Percentiles rank a stretch among this genome's conserved stretches.
Evolutionary conservation across 2,797 vertebrate species (phyloP).

Genomic region (Apodemus agrarius): DNA sequence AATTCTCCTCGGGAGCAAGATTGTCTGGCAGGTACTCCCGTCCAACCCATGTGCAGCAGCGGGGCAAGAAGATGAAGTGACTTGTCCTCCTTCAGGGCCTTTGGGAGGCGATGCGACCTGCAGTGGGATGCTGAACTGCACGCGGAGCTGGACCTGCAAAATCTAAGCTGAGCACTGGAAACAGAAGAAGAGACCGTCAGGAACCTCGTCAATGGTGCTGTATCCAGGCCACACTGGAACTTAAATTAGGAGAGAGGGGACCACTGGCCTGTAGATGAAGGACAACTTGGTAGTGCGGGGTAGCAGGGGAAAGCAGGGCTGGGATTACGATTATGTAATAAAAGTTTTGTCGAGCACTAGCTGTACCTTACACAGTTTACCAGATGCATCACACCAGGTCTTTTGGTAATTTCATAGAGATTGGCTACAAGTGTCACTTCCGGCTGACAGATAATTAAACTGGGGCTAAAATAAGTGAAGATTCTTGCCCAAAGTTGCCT

Average conservation of each 20-base stretch:
- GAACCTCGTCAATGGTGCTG: too few species aligned
- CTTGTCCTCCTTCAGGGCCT: neutral
- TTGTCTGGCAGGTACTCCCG: neutral
- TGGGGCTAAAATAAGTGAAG: neutral
- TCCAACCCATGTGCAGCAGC: neutral
- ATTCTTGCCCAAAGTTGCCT: neutral
- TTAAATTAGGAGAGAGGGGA: neutral
- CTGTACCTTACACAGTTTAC: neutral
- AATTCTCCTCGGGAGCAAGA: neutral
- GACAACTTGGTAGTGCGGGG: neutral
- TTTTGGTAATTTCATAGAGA: neutral
- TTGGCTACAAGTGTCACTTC: neutral
- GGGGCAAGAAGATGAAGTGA: neutral
- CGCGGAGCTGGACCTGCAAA: neutral
- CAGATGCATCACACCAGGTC: neutral
- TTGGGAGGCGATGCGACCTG: neutral
- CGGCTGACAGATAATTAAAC: constrained; percentile 8
- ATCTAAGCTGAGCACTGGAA: neutral
- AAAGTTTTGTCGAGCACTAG: neutral
- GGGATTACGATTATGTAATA: neutral
- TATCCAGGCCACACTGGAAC: neutral
- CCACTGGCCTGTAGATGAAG: neutral
- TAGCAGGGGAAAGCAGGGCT: neutral
- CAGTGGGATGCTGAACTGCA: neutral
- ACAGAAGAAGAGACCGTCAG: neutral